Conservation (phyloP, 92 coral and sea anemone genomes). For the Paramuricea clavata region DNA sequence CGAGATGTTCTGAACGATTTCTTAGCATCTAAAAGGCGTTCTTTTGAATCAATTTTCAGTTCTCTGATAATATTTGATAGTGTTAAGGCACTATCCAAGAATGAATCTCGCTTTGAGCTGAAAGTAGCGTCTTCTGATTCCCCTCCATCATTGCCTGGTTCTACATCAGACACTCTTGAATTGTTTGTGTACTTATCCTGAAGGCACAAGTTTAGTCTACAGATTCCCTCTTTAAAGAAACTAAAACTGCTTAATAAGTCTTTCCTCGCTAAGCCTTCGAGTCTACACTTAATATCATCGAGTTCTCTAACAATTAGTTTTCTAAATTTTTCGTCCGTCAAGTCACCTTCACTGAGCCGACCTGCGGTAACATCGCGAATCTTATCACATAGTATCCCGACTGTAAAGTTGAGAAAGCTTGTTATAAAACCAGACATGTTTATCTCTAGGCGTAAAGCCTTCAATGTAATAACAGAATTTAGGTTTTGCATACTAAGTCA, state of each 20-base stretch:
- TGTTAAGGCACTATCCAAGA: neutral
- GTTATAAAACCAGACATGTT: neutral
- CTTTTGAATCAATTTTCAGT: neutral
- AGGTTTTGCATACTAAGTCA: too few relatives aligned
- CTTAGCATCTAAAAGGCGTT: neutral
- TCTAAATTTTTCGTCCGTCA: slow-evolving; percentile 26
- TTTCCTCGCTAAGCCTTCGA: neutral
- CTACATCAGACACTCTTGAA: neutral
- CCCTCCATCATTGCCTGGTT: neutral
- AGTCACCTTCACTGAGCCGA: neutral
- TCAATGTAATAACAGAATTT: too few relatives aligned
- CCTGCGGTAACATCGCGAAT: neutral
- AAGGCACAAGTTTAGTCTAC: neutral
- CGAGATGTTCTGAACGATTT: neutral
- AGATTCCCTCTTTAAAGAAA: neutral
- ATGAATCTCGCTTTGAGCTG: neutral
- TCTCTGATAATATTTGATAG: neutral
- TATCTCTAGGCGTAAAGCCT: too few relatives aligned
- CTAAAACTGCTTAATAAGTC: neutral
- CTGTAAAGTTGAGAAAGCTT: neutral
- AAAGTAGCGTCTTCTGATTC: neutral
- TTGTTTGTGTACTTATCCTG: neutral
- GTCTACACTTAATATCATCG: neutral
- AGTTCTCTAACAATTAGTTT: slow-evolving; percentile 3
- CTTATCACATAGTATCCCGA: neutral